Base-by-base conservation (phyloP, 92 coral and sea anemone genomes). In the Epizoanthus stellaris region DNA sequence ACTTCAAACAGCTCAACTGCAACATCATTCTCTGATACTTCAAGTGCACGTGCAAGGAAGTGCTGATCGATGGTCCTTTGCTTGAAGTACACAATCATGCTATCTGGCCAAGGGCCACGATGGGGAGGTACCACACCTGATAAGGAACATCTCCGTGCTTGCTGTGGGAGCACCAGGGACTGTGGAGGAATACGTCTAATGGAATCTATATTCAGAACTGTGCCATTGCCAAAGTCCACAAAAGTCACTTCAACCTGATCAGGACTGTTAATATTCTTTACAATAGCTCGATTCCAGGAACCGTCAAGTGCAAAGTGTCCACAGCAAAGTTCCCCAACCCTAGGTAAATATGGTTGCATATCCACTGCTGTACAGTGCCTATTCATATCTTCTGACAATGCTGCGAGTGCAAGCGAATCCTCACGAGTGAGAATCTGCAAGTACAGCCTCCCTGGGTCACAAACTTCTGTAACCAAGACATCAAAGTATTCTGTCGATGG, bases 211-310 rank as follows among this genome's bases (percentile, higher is more conserved):
- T 87, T 16, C 13, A 89, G 82, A 0, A 36, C 70, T 61, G 85
- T 91, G 34, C 81, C 84, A 61, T 93, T 93, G 36, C 97, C 97
- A 70, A 76, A 93, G 90, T 93, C 97, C 25, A 93, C 93, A 74
- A 93, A 93, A 54, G 87, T 87, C n/a, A 91, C 93, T 69, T 72
- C 57, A 81, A 85, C 64, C 54, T 76, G 81, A 47, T 89, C 82
- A 69, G 72, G 76, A 0, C 85, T 67, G 5, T 88, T 88, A 70
- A 89, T 73, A 20, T 75, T 80, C 54, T 86, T 75, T 45, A 93
- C 97, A 5, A 80, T 89, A 14, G 93, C 97, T 16, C 97, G 91
- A 81, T 91, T 86, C 97, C 97, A 93, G 16, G 66, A 70, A 12
- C 85, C 88, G 54, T 93, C 97, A 10, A 59, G 88, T 57, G 76